These are phyloP conservation scores for Gymnoscelis rufifasciata DNA, from an alignment of 2,888 invertebrate genomes.

Conservation along the genomic window DNA sequence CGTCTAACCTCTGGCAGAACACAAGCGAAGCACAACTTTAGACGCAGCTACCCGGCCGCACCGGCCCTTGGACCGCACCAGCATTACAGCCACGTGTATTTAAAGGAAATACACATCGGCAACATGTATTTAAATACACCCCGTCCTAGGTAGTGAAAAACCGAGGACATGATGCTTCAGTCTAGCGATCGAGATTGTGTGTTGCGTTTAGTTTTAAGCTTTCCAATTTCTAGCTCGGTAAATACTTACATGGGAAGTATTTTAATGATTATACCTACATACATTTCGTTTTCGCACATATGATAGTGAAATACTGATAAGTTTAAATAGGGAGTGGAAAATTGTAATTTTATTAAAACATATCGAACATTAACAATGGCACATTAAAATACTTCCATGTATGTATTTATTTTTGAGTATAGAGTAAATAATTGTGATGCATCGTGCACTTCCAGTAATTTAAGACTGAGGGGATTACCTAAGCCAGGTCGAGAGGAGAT, in stretches of 20 bases:
- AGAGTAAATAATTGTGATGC: neutral
- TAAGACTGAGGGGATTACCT: conserved; percentile 30
- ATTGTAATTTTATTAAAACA: no score
- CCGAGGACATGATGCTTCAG: conserved; percentile 48
- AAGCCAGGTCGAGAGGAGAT: conserved; percentile 22
- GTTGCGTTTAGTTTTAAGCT: conserved; percentile 8
- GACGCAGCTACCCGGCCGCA: conserved; percentile 42
- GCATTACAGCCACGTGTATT: conserved; percentile 33
- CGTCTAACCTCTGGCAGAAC: conserved; percentile 72
- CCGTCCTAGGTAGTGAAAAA: conserved; percentile 63
- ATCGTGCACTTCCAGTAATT: conserved; percentile 32
- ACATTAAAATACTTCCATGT: neutral
- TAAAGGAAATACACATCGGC: conserved; percentile 1
- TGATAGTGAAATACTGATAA: no score
- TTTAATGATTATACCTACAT: neutral
- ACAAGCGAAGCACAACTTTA: conserved; percentile 66
- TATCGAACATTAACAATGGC: no score
- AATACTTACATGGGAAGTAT: neutral
- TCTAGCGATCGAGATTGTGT: conserved; percentile 47
- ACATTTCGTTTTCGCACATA: no score
- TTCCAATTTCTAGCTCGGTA: conserved; percentile 1
- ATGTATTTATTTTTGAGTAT: conserved; percentile 27
- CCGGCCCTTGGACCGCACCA: conserved; percentile 46
- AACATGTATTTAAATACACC: neutral
- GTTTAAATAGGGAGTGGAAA: no score